Evolutionary conservation across 2,888 invertebrate species (phyloP).

Genomic region (Petrolisthes manimaculis): DNA sequence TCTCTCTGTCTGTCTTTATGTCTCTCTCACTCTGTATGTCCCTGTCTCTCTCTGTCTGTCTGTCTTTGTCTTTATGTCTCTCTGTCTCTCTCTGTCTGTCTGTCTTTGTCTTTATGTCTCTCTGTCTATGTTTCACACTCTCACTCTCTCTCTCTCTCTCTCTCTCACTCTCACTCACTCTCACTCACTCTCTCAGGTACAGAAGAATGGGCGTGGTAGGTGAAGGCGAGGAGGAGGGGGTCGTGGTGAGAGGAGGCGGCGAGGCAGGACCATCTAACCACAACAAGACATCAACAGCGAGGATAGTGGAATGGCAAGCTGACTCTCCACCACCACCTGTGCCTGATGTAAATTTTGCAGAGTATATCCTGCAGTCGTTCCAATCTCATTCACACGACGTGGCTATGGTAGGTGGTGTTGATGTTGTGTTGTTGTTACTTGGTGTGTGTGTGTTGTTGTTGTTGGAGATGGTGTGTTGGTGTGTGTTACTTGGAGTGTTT

Average conservation of each 20-base stretch:
- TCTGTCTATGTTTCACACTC: neutral
- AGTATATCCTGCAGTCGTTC: too few relatives aligned
- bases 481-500: too few relatives aligned
- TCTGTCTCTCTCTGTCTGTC: neutral
- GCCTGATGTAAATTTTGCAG: neutral
- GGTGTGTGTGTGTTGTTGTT: too few relatives aligned
- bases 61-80: neutral
- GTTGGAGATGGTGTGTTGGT: too few relatives aligned
- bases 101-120: neutral
- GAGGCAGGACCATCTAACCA: neutral
- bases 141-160: conserved; percentile 5
- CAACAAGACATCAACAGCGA: neutral
- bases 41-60: too few relatives aligned
- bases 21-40: neutral
- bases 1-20: neutral
- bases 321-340: neutral
- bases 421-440: neutral
- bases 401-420: too few relatives aligned
- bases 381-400: too few relatives aligned
- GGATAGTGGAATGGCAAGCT: neutral
- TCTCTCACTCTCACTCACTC: conserved; percentile 9
- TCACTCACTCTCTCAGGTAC: neutral
- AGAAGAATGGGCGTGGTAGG: neutral
- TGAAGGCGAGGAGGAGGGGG: neutral
- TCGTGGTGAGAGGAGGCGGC: neutral